phyloP scores from a whole-genome alignment of 2,113 vertebrate genomes.

The Anoplopoma fimbria region DNA sequence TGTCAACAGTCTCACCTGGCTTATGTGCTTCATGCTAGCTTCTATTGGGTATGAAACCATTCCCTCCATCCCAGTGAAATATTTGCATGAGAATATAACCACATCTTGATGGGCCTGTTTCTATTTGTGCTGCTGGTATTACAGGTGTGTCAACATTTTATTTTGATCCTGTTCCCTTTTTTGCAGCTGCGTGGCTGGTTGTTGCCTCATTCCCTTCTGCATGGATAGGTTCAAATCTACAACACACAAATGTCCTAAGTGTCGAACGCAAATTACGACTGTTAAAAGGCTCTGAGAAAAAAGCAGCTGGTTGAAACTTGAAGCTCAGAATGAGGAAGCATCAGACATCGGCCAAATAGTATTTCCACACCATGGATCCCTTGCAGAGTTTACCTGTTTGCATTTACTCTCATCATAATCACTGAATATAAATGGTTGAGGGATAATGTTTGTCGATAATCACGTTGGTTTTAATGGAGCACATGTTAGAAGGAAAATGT shows the following conservation, averaged over 20 bases:
- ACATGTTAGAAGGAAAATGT: neutral
- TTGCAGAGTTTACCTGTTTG: neutral
- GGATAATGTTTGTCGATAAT: neutral
- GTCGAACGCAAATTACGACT: conserved; percentile 62
- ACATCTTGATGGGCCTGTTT: neutral
- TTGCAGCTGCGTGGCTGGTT: conserved; percentile 78
- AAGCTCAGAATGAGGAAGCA: neutral
- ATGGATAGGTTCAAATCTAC: conserved; percentile 60
- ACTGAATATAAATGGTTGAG: neutral
- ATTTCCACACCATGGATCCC: neutral
- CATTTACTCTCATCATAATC: neutral
- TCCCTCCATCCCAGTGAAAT: neutral
- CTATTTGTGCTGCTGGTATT: conserved; percentile 8
- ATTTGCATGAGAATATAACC: conserved; percentile 39
- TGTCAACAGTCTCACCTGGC: conserved; percentile 66
- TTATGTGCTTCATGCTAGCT: conserved; percentile 62
- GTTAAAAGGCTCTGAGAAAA: conserved; percentile 70
- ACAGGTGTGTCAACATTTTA: conserved; percentile 6
- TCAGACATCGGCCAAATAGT: neutral
- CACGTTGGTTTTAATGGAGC: neutral
- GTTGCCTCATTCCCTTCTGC: conserved; percentile 83
- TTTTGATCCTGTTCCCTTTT: conserved; percentile 4
- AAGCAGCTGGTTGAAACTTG: neutral
- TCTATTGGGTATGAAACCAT: conserved; percentile 67
- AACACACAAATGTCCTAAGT: conserved; percentile 78